Conservation (phyloP, 2,797 vertebrate species). For the Benthosema pterotum region DNA sequence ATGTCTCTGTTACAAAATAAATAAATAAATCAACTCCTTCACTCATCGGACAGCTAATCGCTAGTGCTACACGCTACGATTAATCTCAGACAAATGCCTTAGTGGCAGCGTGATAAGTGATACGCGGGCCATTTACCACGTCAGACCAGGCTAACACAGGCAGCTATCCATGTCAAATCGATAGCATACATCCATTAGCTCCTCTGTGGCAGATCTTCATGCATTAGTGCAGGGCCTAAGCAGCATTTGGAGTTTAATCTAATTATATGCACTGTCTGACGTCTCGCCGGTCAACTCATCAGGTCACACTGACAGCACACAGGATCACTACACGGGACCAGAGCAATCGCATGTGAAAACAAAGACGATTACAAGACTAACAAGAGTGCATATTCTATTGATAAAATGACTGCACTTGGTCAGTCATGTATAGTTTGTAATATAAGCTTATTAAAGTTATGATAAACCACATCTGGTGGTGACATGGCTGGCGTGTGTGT, state of each 20-base stretch:
- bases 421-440: too few relatives aligned
- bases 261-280: too few relatives aligned
- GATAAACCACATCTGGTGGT: too few relatives aligned
- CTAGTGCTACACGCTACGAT: conserved; percentile 36
- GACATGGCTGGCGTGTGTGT: too few relatives aligned
- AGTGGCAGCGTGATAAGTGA: conserved; percentile 41
- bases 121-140: conserved; percentile 36
- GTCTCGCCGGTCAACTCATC: conserved; percentile 16
- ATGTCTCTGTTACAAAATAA: conserved; percentile 44
- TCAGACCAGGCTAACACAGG: conserved; percentile 18
- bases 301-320: neutral
- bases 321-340: too few relatives aligned
- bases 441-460: too few relatives aligned
- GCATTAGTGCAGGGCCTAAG: conserved; percentile 15
- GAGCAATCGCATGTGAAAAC: too few relatives aligned
- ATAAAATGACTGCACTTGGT: too few relatives aligned
- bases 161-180: conserved; percentile 34
- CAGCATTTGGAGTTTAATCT: too few relatives aligned
- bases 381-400: too few relatives aligned
- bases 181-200: conserved; percentile 30
- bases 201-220: conserved; percentile 5
- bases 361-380: too few relatives aligned
- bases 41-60: conserved; percentile 19
- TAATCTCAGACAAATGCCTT: conserved; percentile 38
- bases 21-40: neutral